Evolutionary conservation across 2,797 vertebrate species (phyloP).

Genomic region (Cichlasoma orientale): DNA sequence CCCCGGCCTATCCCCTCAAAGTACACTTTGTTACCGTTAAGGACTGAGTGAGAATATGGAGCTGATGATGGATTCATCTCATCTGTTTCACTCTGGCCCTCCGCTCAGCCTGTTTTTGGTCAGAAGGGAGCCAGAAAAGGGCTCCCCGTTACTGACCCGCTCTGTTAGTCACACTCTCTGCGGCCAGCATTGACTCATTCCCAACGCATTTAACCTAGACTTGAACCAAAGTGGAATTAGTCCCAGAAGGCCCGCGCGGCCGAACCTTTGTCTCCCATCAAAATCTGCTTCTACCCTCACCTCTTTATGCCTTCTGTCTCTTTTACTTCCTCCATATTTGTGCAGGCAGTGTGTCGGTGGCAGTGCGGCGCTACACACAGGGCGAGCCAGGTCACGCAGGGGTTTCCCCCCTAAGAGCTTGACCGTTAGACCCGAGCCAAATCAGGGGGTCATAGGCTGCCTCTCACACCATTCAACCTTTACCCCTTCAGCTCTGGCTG

Average conservation of each 20-base stretch:
- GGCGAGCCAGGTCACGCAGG: slow-evolving; percentile 56
- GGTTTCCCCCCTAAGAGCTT: slow-evolving; percentile 51
- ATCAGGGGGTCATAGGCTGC: slow-evolving; percentile 67
- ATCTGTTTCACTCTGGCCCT: slow-evolving; percentile 64
- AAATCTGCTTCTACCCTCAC: slow-evolving; percentile 18
- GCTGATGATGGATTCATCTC: slow-evolving; percentile 76
- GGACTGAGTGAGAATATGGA: slow-evolving; percentile 51
- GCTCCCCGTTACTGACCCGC: slow-evolving; percentile 82
- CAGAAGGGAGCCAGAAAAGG: slow-evolving; percentile 65
- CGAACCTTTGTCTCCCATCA: slow-evolving; percentile 47
- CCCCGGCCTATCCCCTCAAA: slow-evolving; percentile 34
- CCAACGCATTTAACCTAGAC: slow-evolving; percentile 85
- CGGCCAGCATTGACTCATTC: slow-evolving; percentile 87
- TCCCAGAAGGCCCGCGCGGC: slow-evolving; percentile 74
- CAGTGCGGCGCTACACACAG: slow-evolving; percentile 34
- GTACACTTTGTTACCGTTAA: slow-evolving; percentile 50
- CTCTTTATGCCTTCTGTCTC: slow-evolving; percentile 18
- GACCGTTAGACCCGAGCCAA: slow-evolving; percentile 58
- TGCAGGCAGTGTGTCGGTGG: background rate
- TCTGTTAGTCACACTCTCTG: slow-evolving; percentile 87
- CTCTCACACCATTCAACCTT: slow-evolving; percentile 71
- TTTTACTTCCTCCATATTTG: slow-evolving; percentile 27
- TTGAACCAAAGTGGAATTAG: slow-evolving; percentile 87
- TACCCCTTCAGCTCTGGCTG: slow-evolving; percentile 47
- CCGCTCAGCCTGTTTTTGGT: slow-evolving; percentile 57